A percentile compares a stretch with the other conserved stretches of the same genome.
These are phyloP conservation scores for Rhynchotus rufescens DNA, from an alignment of 2,797 vertebrate species.

Conservation along the genomic window DNA sequence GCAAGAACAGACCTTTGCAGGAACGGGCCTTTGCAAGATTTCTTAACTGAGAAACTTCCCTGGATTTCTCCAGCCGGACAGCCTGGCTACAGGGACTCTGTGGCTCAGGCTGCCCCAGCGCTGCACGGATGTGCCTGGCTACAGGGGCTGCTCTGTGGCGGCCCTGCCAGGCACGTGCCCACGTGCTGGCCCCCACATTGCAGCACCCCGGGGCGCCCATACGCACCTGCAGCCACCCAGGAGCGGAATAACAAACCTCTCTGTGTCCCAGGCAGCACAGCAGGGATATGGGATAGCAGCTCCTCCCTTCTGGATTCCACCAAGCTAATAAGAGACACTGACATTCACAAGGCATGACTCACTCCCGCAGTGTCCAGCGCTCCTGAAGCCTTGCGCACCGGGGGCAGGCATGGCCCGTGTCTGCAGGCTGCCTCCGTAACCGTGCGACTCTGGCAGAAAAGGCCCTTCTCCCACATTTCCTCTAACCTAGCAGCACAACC, in stretches of 20 bases:
- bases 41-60: neutral
- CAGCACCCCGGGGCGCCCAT: neutral
- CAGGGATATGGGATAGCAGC: neutral
- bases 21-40: neutral
- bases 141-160: neutral
- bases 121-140: neutral
- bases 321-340: neutral
- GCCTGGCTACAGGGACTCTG: neutral
- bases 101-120: neutral
- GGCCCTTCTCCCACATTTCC: neutral
- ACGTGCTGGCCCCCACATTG: fast-evolving
- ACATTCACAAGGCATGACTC: conserved; percentile 17
- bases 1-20: neutral
- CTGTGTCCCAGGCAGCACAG: neutral
- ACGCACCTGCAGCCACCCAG: fast-evolving
- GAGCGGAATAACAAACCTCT: neutral
- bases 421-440: neutral
- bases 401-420: neutral
- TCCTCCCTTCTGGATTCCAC: conserved; percentile 30
- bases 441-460: neutral
- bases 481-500: neutral
- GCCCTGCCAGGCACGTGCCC: neutral
- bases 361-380: neutral
- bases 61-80: neutral
- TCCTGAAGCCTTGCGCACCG: neutral